Evolutionary conservation across 2,888 invertebrate species (phyloP), one percentile per base, ranked within the genome.

Genomic region (Gastrophysa polygoni): DNA sequence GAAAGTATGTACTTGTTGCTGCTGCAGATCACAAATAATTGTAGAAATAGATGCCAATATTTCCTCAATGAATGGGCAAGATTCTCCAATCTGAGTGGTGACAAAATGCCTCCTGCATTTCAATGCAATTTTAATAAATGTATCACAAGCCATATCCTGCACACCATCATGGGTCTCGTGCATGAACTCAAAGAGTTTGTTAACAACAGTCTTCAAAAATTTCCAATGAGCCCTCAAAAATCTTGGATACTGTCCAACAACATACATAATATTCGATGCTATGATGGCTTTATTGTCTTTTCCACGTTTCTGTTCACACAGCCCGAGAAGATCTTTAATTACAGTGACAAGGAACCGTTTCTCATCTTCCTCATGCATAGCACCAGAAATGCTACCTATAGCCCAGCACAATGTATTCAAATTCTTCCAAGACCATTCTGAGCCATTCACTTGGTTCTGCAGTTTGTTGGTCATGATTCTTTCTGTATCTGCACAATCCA

Each of bases 141-240:
- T 99, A 84, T 99, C 99, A 85, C 99, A 99, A 64, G 99, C 99
- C 99, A 99, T 99, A 78, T 99, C 99, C 83, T 99, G 98, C 24
- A 99, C 99, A 75, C 99, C 99, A 81, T 98, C 99, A 81, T 99
- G 99, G 58, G 98, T 98, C 85, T 99, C 98, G 81, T 99, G 99
- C 99, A 99, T 99, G 82, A 99, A 99, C 84, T 99, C 99, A 84
- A 99, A 99, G 60, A 99, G 87, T 85, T 99, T 99, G 85, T 98
- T 99, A 64, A 99, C 98, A 77, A 99, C 99, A 54, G 99, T 99
- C 86, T 99, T 99, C 68, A 99, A 87, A 83, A 99, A 99, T 81
- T 97, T 96, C 99, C 99, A 99, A 82, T 99, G 99, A n/a, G 97
- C 98, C 73, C 97, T 87, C 66, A 99, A 85, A 84, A 99, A 99